A percentile compares a stretch with the other conserved stretches of the same genome.
These are phyloP conservation scores for Glandiceps talaboti DNA, from an alignment of 53 echinoderm and acorn worm species.

Conservation along the genomic window DNA sequence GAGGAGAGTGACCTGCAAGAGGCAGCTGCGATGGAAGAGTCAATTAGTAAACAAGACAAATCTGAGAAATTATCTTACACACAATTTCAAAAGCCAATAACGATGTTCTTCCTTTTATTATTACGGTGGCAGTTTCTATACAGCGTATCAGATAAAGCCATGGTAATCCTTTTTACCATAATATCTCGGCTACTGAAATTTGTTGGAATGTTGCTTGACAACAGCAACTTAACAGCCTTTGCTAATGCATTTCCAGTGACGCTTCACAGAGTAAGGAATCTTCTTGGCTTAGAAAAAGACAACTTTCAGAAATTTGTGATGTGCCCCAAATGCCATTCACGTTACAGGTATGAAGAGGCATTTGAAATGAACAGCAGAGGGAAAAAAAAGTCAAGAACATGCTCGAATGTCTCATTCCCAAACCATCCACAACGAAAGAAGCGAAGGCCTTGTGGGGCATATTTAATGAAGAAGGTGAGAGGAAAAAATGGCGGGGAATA, in stretches of 20 bases:
- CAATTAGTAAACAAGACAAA: not conserved
- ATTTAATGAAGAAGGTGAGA: constrained; percentile 15
- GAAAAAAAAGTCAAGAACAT: not conserved
- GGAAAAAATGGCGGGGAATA: constrained; percentile 2
- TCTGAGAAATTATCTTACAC: too few species aligned
- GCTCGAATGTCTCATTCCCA: not conserved
- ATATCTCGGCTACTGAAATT: not conserved
- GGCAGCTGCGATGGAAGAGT: not conserved
- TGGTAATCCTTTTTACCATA: not conserved
- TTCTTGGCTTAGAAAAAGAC: constrained; percentile 6
- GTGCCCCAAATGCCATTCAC: constrained; percentile 18
- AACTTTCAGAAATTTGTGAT: constrained; percentile 18
- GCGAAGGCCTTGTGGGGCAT: not conserved
- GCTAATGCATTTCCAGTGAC: not conserved
- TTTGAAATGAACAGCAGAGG: constrained; percentile 3
- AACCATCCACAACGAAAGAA: constrained; percentile 1
- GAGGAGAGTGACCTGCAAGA: not conserved
- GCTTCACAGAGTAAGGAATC: not conserved
- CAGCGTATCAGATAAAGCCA: not conserved
- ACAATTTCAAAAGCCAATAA: too few species aligned
- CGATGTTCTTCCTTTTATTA: not conserved
- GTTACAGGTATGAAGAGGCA: constrained; percentile 2
- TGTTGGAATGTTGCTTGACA: not conserved
- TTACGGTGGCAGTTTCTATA: not conserved
- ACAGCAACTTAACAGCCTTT: not conserved